Evolutionary conservation across 1,140 invertebrate species (phyloP).

Genomic region (Lepidostoma basale): DNA sequence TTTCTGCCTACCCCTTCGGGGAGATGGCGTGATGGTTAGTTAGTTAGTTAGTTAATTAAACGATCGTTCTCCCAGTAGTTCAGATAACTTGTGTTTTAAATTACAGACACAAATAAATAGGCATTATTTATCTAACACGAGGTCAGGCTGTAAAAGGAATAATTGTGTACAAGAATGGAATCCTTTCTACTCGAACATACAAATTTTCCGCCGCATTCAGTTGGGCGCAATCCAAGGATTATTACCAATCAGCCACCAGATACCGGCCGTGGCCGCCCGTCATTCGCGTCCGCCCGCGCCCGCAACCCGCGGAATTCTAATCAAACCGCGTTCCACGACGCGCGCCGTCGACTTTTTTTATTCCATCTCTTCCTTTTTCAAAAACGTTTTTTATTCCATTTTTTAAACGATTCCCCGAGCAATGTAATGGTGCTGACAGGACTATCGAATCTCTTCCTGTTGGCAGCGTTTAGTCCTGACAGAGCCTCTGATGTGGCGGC

Average conservation of each 20-base stretch:
- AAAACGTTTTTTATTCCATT: constrained; percentile 12
- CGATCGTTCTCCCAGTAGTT: too few relatives aligned
- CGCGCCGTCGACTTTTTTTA: constrained; percentile 18
- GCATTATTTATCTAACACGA: too few relatives aligned
- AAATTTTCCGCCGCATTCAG: too few relatives aligned
- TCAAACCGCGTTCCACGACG: constrained; percentile 31
- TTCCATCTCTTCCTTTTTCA: neutral
- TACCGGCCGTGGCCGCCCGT: neutral
- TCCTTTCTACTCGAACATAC: too few relatives aligned
- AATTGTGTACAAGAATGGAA: too few relatives aligned
- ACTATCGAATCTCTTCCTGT: constrained; percentile 3
- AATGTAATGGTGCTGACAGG: constrained; percentile 6
- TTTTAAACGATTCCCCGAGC: constrained; percentile 11
- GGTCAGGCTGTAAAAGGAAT: too few relatives aligned
- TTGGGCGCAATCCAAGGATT: neutral
- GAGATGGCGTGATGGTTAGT: too few relatives aligned
- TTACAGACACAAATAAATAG: too few relatives aligned
- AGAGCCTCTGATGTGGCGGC: neutral
- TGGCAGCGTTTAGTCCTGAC: neutral
- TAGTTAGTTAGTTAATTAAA: too few relatives aligned
- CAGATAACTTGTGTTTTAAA: too few relatives aligned
- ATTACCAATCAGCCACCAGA: constrained; percentile 7
- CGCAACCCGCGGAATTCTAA: constrained; percentile 25
- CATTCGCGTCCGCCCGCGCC: neutral
- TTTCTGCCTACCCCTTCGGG: too few relatives aligned